Evolutionary conservation across 1,140 invertebrate genomes (phyloP).

Genomic region (Aricia agestis): DNA sequence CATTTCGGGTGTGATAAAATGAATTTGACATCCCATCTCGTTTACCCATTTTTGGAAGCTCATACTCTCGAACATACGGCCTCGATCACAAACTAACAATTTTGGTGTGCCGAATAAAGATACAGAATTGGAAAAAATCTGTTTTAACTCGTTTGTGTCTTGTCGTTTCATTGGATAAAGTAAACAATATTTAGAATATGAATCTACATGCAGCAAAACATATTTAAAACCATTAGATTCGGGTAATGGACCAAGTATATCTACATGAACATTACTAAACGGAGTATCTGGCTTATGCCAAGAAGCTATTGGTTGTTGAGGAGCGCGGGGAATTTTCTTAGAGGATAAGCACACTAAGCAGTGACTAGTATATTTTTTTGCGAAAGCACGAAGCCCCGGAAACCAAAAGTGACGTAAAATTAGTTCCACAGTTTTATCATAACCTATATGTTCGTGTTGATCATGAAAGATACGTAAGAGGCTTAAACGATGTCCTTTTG

Average conservation of each 20-base stretch:
- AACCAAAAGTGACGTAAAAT: no score
- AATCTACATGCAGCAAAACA: slow-evolving; percentile 15
- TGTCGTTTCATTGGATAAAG: slow-evolving; percentile 21
- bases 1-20: slow-evolving; percentile 28
- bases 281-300: slow-evolving; percentile 27
- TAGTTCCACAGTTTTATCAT: no score
- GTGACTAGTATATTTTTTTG: no score
- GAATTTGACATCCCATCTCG: slow-evolving; percentile 12
- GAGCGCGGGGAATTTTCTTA: slow-evolving; percentile 25
- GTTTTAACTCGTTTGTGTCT: slow-evolving; percentile 18
- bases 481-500: no score
- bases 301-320: slow-evolving; percentile 27
- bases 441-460: no score
- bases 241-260: slow-evolving; percentile 34
- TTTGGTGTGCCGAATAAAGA: slow-evolving; percentile 26
- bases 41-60: slow-evolving; percentile 15
- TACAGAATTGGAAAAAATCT: slow-evolving; percentile 16
- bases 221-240: slow-evolving; percentile 26
- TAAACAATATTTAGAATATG: slow-evolving; percentile 26
- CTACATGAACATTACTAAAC: slow-evolving; percentile 33
- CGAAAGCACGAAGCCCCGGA: no score
- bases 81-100: slow-evolving; percentile 16
- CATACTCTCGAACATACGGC: slow-evolving; percentile 24
- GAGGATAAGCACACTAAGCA: slow-evolving; percentile 23
- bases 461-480: no score